Base-by-base conservation (phyloP, 2,888 invertebrate species). In the Uloborus plumipes region DNA sequence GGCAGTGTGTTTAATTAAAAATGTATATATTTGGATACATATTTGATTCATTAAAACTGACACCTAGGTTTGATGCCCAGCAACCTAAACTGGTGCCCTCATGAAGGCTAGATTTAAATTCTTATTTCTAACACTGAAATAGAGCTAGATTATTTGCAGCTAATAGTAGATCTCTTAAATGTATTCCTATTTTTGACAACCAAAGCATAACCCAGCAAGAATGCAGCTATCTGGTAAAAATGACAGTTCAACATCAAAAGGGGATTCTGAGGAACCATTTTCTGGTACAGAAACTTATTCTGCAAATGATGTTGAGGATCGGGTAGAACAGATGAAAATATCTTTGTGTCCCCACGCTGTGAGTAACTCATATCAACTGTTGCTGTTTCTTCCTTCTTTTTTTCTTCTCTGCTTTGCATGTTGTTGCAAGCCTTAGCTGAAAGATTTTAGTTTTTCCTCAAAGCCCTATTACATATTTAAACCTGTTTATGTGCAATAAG, bases 191-290 rank as follows among this genome's bases (percentile, higher is more conserved):
- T 65, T 82, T 82, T 72, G 70, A 74, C 62, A 70, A 65, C 65
- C 76, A 61, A 83, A 83, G 83, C 83, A 83, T 67, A 83, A 83
- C 49, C 83, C 83, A 59, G 76, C 83, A 72, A 77, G 83, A 75
- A 76, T 77, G 61, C 83, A 76, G 66, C 72, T 79, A 26, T 20
- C 71, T 15, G 76, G 69, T 61, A 84, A 76, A 74, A 84, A 69
- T 59, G 81, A 81, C n/a, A 53, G 55, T 62, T 49, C 77, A n/a
- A 59, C 72, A 50, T 55, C 61, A n/a, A 79, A 77, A 31, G 72
- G 76, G 50, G 81, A 72, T 22, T 22, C 61, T 20, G 77, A 77
- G 31, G 83, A 83, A 58, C 62, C 72, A 13, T 77, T 72, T 77
- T 50, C 83, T 18, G 81, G 81, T 16, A 76, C 66, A 47, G 75